Evolutionary conservation across 2,113 vertebrate genomes (phyloP).

Genomic region (Mesitornis unicolor): DNA sequence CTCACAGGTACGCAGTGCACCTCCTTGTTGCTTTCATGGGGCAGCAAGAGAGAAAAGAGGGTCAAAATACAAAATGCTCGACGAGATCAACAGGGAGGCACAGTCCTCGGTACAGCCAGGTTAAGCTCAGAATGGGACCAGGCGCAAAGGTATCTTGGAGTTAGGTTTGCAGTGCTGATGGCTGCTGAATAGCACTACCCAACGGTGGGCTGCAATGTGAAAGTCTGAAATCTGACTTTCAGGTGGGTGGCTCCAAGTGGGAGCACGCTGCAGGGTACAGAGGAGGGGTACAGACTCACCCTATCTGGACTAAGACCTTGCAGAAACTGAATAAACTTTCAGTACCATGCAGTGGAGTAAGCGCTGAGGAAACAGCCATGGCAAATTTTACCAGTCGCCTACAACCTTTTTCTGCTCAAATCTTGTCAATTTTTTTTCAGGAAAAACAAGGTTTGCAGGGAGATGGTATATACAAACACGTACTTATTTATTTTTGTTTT

Average conservation of each 20-base stretch:
- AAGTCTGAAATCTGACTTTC: background rate
- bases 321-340: background rate
- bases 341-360: background rate
- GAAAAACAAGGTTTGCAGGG: background rate
- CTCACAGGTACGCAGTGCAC: background rate
- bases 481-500: background rate
- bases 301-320: background rate
- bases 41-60: background rate
- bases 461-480: background rate
- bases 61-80: background rate
- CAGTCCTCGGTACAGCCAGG: accelerated
- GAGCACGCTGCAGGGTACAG: accelerated
- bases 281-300: background rate
- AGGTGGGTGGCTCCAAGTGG: background rate
- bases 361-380: accelerated
- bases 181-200: background rate
- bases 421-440: background rate
- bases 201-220: background rate
- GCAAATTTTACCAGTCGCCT: background rate
- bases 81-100: accelerated
- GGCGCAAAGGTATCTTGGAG: background rate
- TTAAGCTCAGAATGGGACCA: accelerated
- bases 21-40: background rate
- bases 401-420: background rate
- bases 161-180: background rate